Percentiles rank a stretch among this genome's conserved stretches.
These are phyloP conservation scores for Caerostris darwini DNA, from an alignment of 1,140 invertebrate genomes.

Conservation along the genomic window DNA sequence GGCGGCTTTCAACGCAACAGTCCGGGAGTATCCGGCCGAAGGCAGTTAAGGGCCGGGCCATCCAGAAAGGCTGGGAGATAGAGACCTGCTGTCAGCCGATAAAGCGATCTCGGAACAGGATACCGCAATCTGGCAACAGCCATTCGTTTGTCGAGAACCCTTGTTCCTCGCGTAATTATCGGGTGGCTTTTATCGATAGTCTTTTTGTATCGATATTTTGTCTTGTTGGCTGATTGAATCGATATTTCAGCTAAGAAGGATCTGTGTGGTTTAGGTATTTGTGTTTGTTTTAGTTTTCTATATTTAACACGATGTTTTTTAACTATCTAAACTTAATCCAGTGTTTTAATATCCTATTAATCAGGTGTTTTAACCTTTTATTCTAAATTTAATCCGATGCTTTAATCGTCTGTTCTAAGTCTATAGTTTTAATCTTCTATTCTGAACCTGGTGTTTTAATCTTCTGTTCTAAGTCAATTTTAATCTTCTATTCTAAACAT, in stretches of 20 bases:
- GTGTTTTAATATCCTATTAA: too few relatives aligned
- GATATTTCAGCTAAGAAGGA: background rate
- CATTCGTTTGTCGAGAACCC: background rate
- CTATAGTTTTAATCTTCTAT: too few relatives aligned
- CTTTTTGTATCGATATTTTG: background rate
- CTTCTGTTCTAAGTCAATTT: too few relatives aligned
- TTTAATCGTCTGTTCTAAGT: too few relatives aligned
- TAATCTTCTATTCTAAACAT: too few relatives aligned
- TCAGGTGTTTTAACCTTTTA: too few relatives aligned
- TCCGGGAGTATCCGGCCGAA: background rate
- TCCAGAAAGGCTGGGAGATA: background rate
- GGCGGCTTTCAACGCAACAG: background rate
- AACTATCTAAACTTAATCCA: too few relatives aligned
- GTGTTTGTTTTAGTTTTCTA: too few relatives aligned
- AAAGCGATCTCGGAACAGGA: background rate
- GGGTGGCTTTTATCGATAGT: background rate
- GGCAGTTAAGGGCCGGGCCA: background rate
- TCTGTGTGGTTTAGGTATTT: too few relatives aligned
- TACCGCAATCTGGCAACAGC: slow-evolving; percentile 19
- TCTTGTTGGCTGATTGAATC: background rate
- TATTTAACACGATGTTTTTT: too few relatives aligned
- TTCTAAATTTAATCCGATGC: too few relatives aligned
- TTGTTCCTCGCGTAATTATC: background rate
- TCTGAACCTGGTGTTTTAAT: too few relatives aligned
- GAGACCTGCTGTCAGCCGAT: background rate